Base-by-base conservation (phyloP, 2,797 vertebrate species). In the Trachops cirrhosus region DNA sequence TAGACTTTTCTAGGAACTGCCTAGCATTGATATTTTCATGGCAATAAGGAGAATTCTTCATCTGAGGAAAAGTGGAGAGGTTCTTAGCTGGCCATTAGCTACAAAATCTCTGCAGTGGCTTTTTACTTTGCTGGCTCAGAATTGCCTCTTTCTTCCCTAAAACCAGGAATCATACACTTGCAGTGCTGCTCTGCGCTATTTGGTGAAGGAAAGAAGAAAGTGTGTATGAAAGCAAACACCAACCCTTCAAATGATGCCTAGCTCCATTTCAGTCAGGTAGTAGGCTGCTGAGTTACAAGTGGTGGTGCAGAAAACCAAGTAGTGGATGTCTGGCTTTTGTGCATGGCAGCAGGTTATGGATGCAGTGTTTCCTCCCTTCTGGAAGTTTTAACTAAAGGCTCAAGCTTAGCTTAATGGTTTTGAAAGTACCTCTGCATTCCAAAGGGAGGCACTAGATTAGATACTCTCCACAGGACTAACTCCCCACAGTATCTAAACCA, bases 381-480 rank as follows among this genome's bases (percentile, higher is more conserved):
- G 68, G 84, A 89, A 96, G 73, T 90, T 92, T 91, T 87, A 89
- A 85, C 87, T 94, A 87, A 96, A 97, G 90, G 88, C 52, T 92
- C 44, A 22, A 90, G 54, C 77, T 96, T 94, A 90, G 52, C 11
- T 62, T 95, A 92, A 93, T 78, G 71, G 80, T 32, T 89, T 92
- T 96, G 96, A 85, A 96, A 92, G 84, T 85, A 92, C 77, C 21
- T 50, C 10, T 85, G 48, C 54, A 89, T 95, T 96, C 92, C 95
- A 94, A 93, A 96, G 44, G 80, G 54, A 93, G 70, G 80, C 62
- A 93, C 68, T 96, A 95, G 90, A 93, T 96, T 94, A 88, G 68
- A 71, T 94, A 52, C 41, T 93, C 52, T 34, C 34, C n/a, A 70
- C 39, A 70, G 67, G 46, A 22, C 74, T 96, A 87, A 96, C 26